These are phyloP conservation scores for Branchellion lobata DNA, from an alignment of 2,888 invertebrate species.

Conservation along the genomic window DNA sequence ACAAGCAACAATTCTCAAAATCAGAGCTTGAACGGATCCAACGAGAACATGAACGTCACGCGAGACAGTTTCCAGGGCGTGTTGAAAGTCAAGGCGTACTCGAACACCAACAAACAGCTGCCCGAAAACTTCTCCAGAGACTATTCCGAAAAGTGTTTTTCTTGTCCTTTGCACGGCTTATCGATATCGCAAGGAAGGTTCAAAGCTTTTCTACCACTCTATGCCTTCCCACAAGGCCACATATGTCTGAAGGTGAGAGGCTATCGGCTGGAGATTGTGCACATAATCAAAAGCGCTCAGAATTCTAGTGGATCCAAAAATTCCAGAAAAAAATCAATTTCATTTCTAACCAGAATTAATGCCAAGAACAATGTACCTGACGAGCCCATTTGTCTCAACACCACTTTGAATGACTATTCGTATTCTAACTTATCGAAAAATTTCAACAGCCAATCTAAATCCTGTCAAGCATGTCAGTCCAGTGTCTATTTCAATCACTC, in stretches of 20 bases:
- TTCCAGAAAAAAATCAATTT: neutral
- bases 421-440: neutral
- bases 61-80: neutral
- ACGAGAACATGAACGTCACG: neutral
- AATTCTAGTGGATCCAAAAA: neutral
- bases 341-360: too few relatives aligned
- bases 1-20: neutral
- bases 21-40: neutral
- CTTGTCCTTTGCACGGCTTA: conserved; percentile 29
- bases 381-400: conserved; percentile 10
- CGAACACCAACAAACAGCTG: neutral
- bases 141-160: conserved; percentile 31
- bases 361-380: too few relatives aligned
- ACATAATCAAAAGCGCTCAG: neutral
- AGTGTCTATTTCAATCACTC: too few relatives aligned
- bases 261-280: conserved; percentile 45
- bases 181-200: conserved; percentile 37
- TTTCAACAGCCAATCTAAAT: neutral
- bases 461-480: too few relatives aligned
- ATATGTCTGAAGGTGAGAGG: conserved; percentile 44
- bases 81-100: neutral
- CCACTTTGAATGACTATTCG: neutral
- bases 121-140: conserved; percentile 26
- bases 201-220: conserved; percentile 39
- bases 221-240: conserved; percentile 33